phyloP scores from a whole-genome alignment of 2,888 invertebrate genomes.

The Alcis repandata region DNA sequence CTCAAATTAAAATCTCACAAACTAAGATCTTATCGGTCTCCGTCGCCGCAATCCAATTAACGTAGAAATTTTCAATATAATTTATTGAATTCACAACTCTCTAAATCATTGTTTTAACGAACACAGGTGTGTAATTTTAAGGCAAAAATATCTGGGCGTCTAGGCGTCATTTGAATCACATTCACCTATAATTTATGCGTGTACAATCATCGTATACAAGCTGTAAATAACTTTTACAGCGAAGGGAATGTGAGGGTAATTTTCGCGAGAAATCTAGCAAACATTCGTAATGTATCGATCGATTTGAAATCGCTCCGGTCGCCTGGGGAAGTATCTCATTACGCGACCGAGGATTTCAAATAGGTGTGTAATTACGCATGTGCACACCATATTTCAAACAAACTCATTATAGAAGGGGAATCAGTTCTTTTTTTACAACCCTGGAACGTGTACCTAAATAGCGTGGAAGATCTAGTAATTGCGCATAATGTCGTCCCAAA shows the following conservation, averaged over 20 bases:
- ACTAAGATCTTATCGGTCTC: constrained; percentile 56
- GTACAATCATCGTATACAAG: constrained; percentile 57
- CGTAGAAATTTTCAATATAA: constrained; percentile 48
- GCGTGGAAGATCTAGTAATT: constrained; percentile 72
- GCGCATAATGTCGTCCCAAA: constrained; percentile 77
- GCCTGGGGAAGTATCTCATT: constrained; percentile 72
- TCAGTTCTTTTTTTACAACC: constrained; percentile 49
- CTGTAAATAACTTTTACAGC: constrained; percentile 65
- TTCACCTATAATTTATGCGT: constrained; percentile 59
- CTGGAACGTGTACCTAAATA: constrained; percentile 71
- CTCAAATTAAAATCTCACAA: constrained; percentile 62
- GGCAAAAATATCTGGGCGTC: constrained; percentile 39
- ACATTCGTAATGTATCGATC: constrained; percentile 61
- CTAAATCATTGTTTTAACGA: constrained; percentile 45
- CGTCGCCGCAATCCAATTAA: constrained; percentile 57
- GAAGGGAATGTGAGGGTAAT: constrained; percentile 62
- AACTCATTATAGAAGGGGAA: constrained; percentile 62
- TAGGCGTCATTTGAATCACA: constrained; percentile 53
- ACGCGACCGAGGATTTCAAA: constrained; percentile 65
- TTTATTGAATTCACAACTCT: constrained; percentile 49
- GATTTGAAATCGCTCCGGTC: constrained; percentile 64
- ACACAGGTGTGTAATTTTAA: constrained; percentile 46
- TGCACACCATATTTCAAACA: constrained; percentile 69
- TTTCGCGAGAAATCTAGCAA: constrained; percentile 62
- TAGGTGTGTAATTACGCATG: constrained; percentile 73